A percentile compares a stretch with the other conserved stretches of the same genome.
phyloP scores from a whole-genome alignment of 2,113 vertebrate genomes.

The Variabilichromis moorii region DNA sequence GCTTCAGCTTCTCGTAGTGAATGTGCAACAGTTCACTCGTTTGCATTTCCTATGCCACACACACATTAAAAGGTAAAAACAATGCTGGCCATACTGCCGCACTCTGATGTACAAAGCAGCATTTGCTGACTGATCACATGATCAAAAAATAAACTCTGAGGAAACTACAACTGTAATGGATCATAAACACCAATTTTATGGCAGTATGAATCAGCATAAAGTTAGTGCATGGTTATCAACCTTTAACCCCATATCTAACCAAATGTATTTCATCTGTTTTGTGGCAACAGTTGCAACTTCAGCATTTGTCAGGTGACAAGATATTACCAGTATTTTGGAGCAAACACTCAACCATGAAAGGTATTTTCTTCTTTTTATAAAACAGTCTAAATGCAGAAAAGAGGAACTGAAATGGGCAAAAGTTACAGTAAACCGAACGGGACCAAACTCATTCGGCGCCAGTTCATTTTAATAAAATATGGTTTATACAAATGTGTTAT shows the following conservation, averaged over 20 bases:
- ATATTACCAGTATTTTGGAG: background rate
- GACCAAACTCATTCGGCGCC: background rate
- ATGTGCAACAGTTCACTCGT: background rate
- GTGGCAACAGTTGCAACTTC: background rate
- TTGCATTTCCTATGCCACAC: background rate
- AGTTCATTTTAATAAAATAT: background rate
- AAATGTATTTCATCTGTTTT: background rate
- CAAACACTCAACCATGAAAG: background rate
- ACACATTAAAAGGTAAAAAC: background rate
- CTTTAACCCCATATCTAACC: slow-evolving; percentile 33
- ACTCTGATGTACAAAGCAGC: background rate
- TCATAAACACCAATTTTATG: slow-evolving; percentile 49
- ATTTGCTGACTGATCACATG: background rate
- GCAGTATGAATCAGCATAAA: slow-evolving; percentile 25
- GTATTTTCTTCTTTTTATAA: background rate
- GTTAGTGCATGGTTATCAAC: slow-evolving; percentile 11
- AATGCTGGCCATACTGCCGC: rapidly evolving
- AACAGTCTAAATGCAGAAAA: background rate
- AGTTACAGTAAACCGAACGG: background rate
- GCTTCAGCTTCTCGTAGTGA: background rate
- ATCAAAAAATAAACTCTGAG: background rate
- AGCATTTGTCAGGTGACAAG: background rate
- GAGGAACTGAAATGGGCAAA: background rate
- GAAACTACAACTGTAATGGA: background rate
- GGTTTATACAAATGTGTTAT: background rate